These are phyloP conservation scores for Platanista minor DNA, from an alignment of 2,113 vertebrate species.

Conservation along the genomic window DNA sequence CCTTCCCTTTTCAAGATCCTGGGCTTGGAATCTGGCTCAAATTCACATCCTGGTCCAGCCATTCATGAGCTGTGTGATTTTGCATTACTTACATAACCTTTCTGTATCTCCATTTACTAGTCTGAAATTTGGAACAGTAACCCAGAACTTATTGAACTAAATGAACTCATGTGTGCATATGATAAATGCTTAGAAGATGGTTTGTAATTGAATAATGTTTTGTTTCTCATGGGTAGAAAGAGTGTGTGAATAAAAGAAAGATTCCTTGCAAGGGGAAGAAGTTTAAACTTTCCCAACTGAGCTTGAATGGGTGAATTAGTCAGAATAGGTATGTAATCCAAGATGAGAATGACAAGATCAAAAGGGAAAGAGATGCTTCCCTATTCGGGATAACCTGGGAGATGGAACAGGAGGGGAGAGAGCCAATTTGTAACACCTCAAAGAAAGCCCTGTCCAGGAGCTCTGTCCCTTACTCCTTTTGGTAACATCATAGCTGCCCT, in stretches of 20 bases:
- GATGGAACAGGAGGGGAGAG: not conserved
- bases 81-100: not conserved
- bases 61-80: not conserved
- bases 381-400: too few species aligned
- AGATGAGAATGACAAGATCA: not conserved
- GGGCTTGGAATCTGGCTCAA: not conserved
- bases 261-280: not conserved
- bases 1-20: not conserved
- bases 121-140: not conserved
- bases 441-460: not conserved
- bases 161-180: not conserved
- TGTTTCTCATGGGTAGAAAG: not conserved
- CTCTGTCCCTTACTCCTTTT: not conserved
- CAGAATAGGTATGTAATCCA: not conserved
- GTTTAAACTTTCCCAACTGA: not conserved
- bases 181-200: not conserved
- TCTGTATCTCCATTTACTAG: not conserved
- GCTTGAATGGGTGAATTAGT: not conserved
- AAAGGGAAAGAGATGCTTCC: not conserved
- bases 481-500: not conserved
- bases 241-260: not conserved
- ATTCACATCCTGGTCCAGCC: not conserved
- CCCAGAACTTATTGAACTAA: not conserved
- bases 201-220: slow-evolving; percentile 6
- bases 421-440: fast-evolving